Percentiles rank a stretch among this genome's conserved stretches.
These are phyloP conservation scores for Drosophila birchii DNA, from an alignment of 2,888 invertebrate genomes.

Conservation along the genomic window DNA sequence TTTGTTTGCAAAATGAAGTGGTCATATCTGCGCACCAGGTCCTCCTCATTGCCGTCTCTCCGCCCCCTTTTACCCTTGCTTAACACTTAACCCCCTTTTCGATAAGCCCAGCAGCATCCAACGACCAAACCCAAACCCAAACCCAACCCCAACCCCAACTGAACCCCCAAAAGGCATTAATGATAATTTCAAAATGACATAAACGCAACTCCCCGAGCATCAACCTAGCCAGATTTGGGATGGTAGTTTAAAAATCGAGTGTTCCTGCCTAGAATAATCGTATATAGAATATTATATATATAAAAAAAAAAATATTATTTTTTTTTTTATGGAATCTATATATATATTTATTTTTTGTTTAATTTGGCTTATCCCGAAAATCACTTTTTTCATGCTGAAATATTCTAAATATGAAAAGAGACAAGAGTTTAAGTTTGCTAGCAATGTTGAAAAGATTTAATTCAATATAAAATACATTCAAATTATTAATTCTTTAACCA, in stretches of 20 bases:
- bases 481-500: too few relatives aligned
- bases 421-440: too few relatives aligned
- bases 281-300: too few relatives aligned
- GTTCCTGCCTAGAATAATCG: background rate
- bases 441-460: too few relatives aligned
- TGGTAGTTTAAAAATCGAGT: constrained; percentile 5
- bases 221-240: constrained; percentile 5
- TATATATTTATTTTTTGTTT: too few relatives aligned
- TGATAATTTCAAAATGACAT: constrained; percentile 78
- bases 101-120: constrained; percentile 5
- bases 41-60: constrained; percentile 25
- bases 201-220: constrained; percentile 52
- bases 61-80: background rate
- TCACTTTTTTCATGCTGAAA: too few relatives aligned
- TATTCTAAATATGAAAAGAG: background rate
- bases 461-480: too few relatives aligned
- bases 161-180: constrained; percentile 51
- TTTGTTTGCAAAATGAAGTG: constrained; percentile 73
- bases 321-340: too few relatives aligned
- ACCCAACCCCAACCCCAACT: background rate
- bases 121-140: background rate
- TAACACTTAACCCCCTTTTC: constrained; percentile 10
- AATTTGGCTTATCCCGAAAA: too few relatives aligned
- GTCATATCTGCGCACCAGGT: constrained; percentile 61
- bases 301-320: too few relatives aligned